These are phyloP conservation scores for Leptinotarsa rubiginosa DNA, from an alignment of 2,888 invertebrate species.

Conservation along the genomic window DNA sequence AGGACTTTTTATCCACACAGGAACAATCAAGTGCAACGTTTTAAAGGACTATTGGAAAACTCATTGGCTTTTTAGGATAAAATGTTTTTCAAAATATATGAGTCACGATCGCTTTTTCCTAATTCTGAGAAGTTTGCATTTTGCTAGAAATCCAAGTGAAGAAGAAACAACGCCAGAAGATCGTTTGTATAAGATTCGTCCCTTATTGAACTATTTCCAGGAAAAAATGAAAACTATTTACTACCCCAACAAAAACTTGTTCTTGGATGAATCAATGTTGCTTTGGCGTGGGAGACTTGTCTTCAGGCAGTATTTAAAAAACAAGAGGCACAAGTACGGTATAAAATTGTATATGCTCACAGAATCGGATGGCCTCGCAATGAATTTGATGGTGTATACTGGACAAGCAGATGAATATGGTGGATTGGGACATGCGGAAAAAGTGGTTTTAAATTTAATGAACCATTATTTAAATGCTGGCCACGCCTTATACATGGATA, in stretches of 20 bases:
- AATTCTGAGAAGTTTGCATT: conserved; percentile 28
- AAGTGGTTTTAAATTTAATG: conserved; percentile 18
- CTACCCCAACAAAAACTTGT: conserved; percentile 44
- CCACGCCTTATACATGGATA: conserved; percentile 39
- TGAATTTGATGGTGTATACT: conserved; percentile 26
- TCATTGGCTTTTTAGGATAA: background rate
- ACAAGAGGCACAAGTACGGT: conserved; percentile 21
- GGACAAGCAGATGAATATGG: conserved; percentile 17
- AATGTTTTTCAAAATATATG: conserved; percentile 22
- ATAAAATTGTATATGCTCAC: conserved; percentile 25
- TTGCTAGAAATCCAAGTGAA: conserved; percentile 20
- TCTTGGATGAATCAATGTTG: conserved; percentile 42
- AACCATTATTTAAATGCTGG: conserved; percentile 29
- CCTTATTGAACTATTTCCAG: conserved; percentile 57
- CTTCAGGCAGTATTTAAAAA: conserved; percentile 16
- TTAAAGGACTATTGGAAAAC: conserved; percentile 8
- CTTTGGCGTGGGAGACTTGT: conserved; percentile 16
- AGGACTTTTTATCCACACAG: conserved; percentile 18
- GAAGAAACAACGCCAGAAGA: conserved; percentile 21
- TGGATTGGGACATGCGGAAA: conserved; percentile 14
- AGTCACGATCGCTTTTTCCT: conserved; percentile 12
- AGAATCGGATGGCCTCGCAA: conserved; percentile 4
- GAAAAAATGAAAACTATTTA: conserved; percentile 40
- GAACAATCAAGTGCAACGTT: conserved; percentile 17
- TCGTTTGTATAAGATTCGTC: conserved; percentile 45